These are phyloP conservation scores for Volucella zonaria DNA, from an alignment of 2,888 invertebrate genomes.

Conservation along the genomic window DNA sequence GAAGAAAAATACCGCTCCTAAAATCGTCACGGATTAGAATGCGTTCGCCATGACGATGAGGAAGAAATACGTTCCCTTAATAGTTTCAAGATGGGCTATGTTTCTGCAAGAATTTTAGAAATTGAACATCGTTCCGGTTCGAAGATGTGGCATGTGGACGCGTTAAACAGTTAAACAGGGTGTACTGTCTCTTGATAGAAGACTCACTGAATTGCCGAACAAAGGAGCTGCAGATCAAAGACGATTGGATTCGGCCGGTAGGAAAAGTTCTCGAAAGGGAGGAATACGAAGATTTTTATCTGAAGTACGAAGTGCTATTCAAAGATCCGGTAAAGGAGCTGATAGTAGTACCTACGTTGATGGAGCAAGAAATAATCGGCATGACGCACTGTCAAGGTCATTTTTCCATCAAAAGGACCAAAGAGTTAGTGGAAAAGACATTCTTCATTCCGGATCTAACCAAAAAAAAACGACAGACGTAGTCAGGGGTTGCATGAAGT, in stretches of 20 bases:
- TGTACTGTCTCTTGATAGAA: background rate
- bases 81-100: conserved; percentile 28
- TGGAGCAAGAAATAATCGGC: too few species aligned
- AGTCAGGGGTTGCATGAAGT: too few species aligned
- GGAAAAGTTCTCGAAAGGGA: background rate
- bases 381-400: too few species aligned
- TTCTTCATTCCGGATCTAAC: too few species aligned
- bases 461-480: too few species aligned
- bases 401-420: too few species aligned
- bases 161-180: conserved; percentile 17
- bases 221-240: conserved; percentile 1
- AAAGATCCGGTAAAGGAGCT: conserved; percentile 7
- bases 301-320: conserved; percentile 22
- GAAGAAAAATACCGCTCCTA: too few species aligned
- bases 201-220: background rate
- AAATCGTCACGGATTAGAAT: conserved; percentile 7
- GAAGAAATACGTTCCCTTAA: conserved; percentile 22
- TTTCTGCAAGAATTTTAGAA: conserved; percentile 29
- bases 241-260: conserved; percentile 12
- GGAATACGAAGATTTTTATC: conserved; percentile 22
- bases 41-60: conserved; percentile 24
- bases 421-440: too few species aligned
- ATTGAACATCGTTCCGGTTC: background rate
- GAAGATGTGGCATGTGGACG: conserved; percentile 20
- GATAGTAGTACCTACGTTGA: too few species aligned